Conservation (phyloP, 1,140 invertebrate genomes). For the Oedothorax gibbosus region DNA sequence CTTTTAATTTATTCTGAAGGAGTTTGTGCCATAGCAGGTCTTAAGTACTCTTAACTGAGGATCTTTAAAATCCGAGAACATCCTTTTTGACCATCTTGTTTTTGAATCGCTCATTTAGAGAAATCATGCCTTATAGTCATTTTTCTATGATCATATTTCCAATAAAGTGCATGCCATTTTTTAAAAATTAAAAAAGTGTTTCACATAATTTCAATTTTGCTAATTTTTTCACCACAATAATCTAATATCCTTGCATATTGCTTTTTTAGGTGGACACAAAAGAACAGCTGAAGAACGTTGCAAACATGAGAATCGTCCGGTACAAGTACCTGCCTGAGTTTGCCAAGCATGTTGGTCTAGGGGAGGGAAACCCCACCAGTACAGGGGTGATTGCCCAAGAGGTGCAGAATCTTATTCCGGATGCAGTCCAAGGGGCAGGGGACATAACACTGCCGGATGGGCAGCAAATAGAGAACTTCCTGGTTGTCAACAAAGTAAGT, state of each 20-base stretch:
- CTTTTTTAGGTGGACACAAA: conserved; percentile 79
- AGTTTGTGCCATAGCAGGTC: too few relatives aligned
- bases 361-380: conserved; percentile 73
- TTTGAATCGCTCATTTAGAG: too few relatives aligned
- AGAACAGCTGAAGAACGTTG: conserved; percentile 90
- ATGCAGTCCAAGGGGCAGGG: conserved; percentile 93
- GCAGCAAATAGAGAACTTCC: conserved; percentile 89
- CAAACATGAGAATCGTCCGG: conserved; percentile 88
- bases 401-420: conserved; percentile 89
- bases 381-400: conserved; percentile 97
- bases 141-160: too few relatives aligned
- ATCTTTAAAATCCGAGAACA: too few relatives aligned
- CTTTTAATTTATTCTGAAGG: too few relatives aligned
- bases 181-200: too few relatives aligned
- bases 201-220: too few relatives aligned
- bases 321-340: conserved; percentile 92
- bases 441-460: conserved; percentile 88
- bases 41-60: too few relatives aligned
- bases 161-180: background rate
- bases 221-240: too few relatives aligned
- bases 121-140: too few relatives aligned
- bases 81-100: too few relatives aligned
- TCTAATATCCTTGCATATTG: background rate
- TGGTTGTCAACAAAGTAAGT: conserved; percentile 92
- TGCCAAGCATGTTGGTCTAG: conserved; percentile 84